Conservation (phyloP, 2,113 vertebrate species). For the Hiodon tergisus region DNA sequence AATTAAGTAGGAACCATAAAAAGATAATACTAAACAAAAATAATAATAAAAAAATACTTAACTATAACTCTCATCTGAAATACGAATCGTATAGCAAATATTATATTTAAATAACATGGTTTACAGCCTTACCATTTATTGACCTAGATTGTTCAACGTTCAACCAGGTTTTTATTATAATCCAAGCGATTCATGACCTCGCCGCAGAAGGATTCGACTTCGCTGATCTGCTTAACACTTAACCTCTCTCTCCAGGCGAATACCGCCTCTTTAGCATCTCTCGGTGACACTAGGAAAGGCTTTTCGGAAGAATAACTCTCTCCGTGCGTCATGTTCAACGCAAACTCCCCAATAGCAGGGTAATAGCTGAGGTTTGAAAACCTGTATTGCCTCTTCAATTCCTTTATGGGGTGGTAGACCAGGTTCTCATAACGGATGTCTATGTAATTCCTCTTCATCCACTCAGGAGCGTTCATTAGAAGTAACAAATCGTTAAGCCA, state of each 20-base stretch:
- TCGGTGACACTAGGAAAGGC: slow-evolving; percentile 84
- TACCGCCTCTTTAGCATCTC: slow-evolving; percentile 86
- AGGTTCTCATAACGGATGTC: slow-evolving; percentile 87
- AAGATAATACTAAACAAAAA: no score
- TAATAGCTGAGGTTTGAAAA: slow-evolving; percentile 71
- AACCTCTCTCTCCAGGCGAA: slow-evolving; percentile 86
- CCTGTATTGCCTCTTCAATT: slow-evolving; percentile 71
- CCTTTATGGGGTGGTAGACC: slow-evolving; percentile 70
- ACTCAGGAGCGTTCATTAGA: slow-evolving; percentile 66
- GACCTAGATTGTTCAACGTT: slow-evolving; percentile 27
- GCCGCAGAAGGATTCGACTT: slow-evolving; percentile 83
- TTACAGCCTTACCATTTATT: no score
- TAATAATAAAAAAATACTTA: no score
- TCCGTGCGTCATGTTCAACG: slow-evolving; percentile 86
- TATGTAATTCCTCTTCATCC: slow-evolving; percentile 76
- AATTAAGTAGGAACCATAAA: no score
- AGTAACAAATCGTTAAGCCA: slow-evolving; percentile 83
- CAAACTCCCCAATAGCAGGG: slow-evolving; percentile 71
- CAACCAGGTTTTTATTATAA: slow-evolving; percentile 59
- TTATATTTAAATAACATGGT: no score
- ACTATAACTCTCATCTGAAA: no score
- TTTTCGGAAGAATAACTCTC: slow-evolving; percentile 76
- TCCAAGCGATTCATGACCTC: slow-evolving; percentile 83
- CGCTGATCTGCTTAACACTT: slow-evolving; percentile 79
- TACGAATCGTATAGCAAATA: no score